These are phyloP conservation scores for Bovichtus variegatus DNA, from an alignment of 2,797 vertebrate genomes.

Conservation along the genomic window DNA sequence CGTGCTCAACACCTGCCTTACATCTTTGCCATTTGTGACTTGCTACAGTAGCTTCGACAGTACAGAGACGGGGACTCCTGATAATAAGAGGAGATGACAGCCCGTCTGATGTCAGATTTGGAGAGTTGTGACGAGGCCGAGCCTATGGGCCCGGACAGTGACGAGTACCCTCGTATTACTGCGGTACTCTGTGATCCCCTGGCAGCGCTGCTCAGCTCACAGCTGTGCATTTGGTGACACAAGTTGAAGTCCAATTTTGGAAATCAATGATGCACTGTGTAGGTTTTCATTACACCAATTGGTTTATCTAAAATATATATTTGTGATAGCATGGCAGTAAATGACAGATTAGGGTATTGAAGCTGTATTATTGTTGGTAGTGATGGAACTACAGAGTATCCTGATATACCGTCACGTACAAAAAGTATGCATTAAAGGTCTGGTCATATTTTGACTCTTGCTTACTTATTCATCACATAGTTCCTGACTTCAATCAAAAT, in stretches of 20 bases:
- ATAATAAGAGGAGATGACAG: constrained; percentile 61
- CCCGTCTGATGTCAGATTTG: constrained; percentile 55
- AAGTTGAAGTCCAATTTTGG: constrained; percentile 6
- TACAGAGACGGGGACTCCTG: constrained; percentile 41
- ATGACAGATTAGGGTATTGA: neutral
- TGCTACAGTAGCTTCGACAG: constrained; percentile 35
- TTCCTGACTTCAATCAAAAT: neutral
- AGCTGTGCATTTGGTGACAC: constrained; percentile 45
- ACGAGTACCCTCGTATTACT: constrained; percentile 37
- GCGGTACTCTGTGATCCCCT: constrained; percentile 37
- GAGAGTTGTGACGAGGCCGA: constrained; percentile 48
- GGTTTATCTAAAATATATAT: neutral
- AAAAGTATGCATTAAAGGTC: neutral
- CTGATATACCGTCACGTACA: neutral
- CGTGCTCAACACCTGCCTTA: constrained; percentile 62
- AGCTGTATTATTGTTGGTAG: neutral
- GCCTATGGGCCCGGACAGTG: constrained; percentile 48
- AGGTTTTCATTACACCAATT: constrained; percentile 1
- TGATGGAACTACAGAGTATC: neutral
- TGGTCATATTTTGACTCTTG: neutral
- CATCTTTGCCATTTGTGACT: constrained; percentile 12
- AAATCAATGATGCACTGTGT: neutral
- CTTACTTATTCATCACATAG: neutral
- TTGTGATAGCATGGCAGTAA: neutral
- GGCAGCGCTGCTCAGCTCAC: constrained; percentile 54